phyloP scores from a whole-genome alignment of 2,888 invertebrate species.

The Dendrolimus pini region DNA sequence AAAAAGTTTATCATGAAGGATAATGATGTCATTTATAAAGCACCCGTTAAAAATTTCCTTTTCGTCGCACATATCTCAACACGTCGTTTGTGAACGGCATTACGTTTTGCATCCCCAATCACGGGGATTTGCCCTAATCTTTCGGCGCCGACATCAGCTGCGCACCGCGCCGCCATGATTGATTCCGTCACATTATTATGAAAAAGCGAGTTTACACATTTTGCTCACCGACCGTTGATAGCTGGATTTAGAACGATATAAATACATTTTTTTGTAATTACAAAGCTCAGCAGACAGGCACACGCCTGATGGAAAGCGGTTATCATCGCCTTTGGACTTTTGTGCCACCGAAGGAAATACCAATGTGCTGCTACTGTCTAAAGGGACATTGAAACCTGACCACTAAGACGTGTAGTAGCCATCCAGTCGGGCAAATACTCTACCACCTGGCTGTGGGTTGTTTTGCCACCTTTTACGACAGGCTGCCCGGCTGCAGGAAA shows the following conservation, averaged over 20 bases:
- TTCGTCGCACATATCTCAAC: neutral
- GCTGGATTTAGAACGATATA: constrained; percentile 10
- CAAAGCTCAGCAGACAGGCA: too few species aligned
- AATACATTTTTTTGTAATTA: constrained; percentile 5
- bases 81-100: neutral
- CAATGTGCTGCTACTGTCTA: neutral
- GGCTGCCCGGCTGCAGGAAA: too few species aligned
- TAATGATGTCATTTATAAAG: neutral
- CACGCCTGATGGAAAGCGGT: too few species aligned
- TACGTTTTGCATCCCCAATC: neutral
- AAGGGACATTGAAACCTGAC: neutral
- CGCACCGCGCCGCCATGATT: constrained; percentile 4
- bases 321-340: too few species aligned
- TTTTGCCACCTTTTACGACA: too few species aligned
- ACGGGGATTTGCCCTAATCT: neutral
- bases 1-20: neutral
- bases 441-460: too few species aligned
- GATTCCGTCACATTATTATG: neutral
- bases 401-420: too few species aligned
- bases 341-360: neutral
- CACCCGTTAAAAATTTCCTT: neutral
- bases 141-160: neutral
- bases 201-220: neutral
- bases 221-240: constrained; percentile 8
- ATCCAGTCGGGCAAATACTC: too few species aligned